Percentiles rank a stretch among this genome's conserved stretches.
Evolutionary conservation across 1,140 invertebrate species (phyloP).

Genomic region (Xylocopa sonorina): DNA sequence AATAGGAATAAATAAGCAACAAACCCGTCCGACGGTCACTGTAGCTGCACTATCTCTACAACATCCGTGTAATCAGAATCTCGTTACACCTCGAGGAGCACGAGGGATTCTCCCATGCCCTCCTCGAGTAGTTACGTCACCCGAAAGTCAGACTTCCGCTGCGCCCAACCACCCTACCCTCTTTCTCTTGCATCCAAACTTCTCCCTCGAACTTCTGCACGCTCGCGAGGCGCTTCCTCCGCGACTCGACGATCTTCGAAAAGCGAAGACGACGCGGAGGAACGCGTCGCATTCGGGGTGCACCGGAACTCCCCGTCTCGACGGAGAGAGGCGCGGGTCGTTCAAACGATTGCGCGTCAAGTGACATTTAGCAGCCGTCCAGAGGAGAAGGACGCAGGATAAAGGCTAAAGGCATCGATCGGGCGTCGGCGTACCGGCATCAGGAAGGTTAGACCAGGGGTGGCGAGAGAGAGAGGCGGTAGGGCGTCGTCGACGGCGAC

Average conservation of each 20-base stretch:
- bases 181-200: not conserved
- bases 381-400: slow-evolving; percentile 59
- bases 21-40: too few relatives aligned
- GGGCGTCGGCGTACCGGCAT: slow-evolving; percentile 22
- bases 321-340: not conserved
- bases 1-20: too few relatives aligned
- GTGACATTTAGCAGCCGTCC: slow-evolving; percentile 39
- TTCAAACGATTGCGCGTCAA: slow-evolving; percentile 24
- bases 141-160: not conserved
- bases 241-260: too few relatives aligned
- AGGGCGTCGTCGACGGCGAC: slow-evolving; percentile 57
- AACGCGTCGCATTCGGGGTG: not conserved
- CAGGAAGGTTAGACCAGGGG: slow-evolving; percentile 41
- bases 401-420: slow-evolving; percentile 68
- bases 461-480: not conserved
- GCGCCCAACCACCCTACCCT: too few relatives aligned
- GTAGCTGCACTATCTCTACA: not conserved
- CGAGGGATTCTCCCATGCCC: not conserved
- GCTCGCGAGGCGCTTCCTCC: too few relatives aligned
- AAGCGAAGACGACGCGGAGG: too few relatives aligned
- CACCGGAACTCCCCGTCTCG: not conserved
- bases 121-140: not conserved
- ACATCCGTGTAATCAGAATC: too few relatives aligned
- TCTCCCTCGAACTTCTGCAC: not conserved
- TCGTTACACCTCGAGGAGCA: not conserved